A percentile compares a stretch with the other conserved stretches of the same genome.
Evolutionary conservation across 2,888 invertebrate genomes (phyloP).

Genomic region (Drosophila pseudotalamancana): DNA sequence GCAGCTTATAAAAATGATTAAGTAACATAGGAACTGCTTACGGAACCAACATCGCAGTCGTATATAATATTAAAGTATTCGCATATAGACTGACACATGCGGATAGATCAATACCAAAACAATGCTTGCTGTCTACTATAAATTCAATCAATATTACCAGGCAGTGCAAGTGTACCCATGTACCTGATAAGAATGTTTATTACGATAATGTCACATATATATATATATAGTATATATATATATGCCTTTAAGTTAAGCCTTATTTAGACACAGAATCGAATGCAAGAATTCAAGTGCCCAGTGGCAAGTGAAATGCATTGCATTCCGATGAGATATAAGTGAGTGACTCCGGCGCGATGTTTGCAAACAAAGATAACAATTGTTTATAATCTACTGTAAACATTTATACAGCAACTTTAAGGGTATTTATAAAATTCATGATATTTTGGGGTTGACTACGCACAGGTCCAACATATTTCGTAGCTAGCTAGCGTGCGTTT

Average conservation of each 20-base stretch:
- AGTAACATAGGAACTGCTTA: background rate
- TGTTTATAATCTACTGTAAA: slow-evolving; percentile 62
- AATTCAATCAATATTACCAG: slow-evolving; percentile 11
- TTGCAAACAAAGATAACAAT: slow-evolving; percentile 65
- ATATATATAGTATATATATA: slow-evolving; percentile 8
- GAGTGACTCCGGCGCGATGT: slow-evolving; percentile 21
- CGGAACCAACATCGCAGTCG: slow-evolving; percentile 14
- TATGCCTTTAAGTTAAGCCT: background rate
- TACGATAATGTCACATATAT: slow-evolving; percentile 22
- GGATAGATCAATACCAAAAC: slow-evolving; percentile 46
- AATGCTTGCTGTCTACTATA: slow-evolving; percentile 15
- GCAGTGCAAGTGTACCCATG: background rate
- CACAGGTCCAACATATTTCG: too few relatives aligned
- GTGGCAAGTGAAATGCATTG: too few relatives aligned
- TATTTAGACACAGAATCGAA: slow-evolving; percentile 34
- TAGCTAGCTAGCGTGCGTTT: too few relatives aligned
- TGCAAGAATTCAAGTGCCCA: slow-evolving; percentile 27
- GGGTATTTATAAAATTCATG: too few relatives aligned
- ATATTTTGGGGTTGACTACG: too few relatives aligned
- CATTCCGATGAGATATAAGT: slow-evolving; percentile 43
- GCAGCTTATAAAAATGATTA: too few relatives aligned
- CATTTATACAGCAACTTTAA: slow-evolving; percentile 49
- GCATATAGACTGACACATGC: slow-evolving; percentile 15
- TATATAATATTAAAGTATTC: slow-evolving; percentile 2
- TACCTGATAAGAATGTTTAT: slow-evolving; percentile 42